These are phyloP conservation scores for Pristionchus maxplancki DNA, from an alignment of 2,888 invertebrate species.

Conservation along the genomic window DNA sequence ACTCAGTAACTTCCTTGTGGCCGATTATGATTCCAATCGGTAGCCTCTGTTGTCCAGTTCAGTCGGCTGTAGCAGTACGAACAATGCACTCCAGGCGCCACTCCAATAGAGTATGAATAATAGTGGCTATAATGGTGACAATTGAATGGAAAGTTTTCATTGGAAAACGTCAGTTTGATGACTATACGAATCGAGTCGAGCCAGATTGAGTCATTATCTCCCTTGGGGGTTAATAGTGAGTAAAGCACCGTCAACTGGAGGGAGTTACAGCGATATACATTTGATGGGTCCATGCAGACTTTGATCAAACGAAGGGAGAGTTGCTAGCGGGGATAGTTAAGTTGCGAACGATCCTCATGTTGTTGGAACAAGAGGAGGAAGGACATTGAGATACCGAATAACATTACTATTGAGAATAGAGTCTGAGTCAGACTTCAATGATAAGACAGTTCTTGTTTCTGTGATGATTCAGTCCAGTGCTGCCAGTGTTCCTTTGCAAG, in stretches of 20 bases:
- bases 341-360: conserved; percentile 12
- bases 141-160: conserved; percentile 29
- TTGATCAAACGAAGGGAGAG: conserved; percentile 15
- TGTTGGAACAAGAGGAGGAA: conserved; percentile 3
- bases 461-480: neutral
- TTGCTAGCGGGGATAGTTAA: neutral
- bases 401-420: neutral
- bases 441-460: neutral
- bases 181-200: conserved; percentile 16
- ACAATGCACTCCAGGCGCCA: neutral
- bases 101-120: neutral
- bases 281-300: neutral
- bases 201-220: conserved; percentile 26
- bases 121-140: conserved; percentile 32
- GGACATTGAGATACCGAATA: neutral
- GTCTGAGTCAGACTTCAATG: neutral
- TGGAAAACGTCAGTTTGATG: neutral
- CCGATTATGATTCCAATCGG: conserved; percentile 16
- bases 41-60: conserved; percentile 7
- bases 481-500: neutral
- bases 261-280: neutral
- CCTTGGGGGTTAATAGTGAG: neutral
- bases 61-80: neutral
- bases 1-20: neutral
- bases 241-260: neutral